Conservation (phyloP, 2,113 vertebrate species). For the Chiloscyllium plagiosum region DNA sequence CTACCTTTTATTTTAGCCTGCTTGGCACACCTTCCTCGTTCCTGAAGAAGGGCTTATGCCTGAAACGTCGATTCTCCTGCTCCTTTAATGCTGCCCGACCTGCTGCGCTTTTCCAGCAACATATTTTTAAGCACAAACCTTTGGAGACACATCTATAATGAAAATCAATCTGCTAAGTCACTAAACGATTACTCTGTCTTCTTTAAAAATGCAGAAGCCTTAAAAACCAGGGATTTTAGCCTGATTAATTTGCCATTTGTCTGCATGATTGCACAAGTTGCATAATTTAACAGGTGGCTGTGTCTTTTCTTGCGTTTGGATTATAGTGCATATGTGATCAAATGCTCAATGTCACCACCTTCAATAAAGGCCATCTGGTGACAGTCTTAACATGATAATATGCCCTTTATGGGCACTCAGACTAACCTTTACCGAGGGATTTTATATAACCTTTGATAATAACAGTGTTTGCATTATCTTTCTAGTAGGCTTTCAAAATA, state of each 20-base stretch:
- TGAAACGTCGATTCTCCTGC: no score
- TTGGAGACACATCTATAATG: slow-evolving; percentile 67
- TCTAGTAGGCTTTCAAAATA: neutral
- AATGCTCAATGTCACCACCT: slow-evolving; percentile 45
- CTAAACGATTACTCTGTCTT: slow-evolving; percentile 73
- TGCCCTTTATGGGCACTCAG: slow-evolving; percentile 41
- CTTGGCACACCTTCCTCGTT: no score
- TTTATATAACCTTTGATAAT: slow-evolving; percentile 21
- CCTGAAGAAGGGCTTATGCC: no score
- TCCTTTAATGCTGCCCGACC: no score
- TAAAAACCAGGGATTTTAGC: slow-evolving; percentile 60
- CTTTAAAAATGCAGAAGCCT: slow-evolving; percentile 71
- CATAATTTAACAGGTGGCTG: slow-evolving; percentile 59
- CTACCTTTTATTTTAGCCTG: no score
- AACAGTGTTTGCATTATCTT: neutral
- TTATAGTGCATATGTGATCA: slow-evolving; percentile 47
- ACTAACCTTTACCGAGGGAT: slow-evolving; percentile 52
- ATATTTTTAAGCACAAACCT: slow-evolving; percentile 46
- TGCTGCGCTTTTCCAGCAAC: no score
- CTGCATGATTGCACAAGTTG: slow-evolving; percentile 58
- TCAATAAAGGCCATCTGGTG: slow-evolving; percentile 43
- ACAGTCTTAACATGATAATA: slow-evolving; percentile 43
- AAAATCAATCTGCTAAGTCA: slow-evolving; percentile 78
- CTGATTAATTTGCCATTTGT: slow-evolving; percentile 72
- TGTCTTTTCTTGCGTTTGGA: slow-evolving; percentile 46